Percentiles rank a stretch among this genome's conserved stretches.
Evolutionary conservation across 2,888 invertebrate genomes (phyloP).

Genomic region (Chrysolina americana): DNA sequence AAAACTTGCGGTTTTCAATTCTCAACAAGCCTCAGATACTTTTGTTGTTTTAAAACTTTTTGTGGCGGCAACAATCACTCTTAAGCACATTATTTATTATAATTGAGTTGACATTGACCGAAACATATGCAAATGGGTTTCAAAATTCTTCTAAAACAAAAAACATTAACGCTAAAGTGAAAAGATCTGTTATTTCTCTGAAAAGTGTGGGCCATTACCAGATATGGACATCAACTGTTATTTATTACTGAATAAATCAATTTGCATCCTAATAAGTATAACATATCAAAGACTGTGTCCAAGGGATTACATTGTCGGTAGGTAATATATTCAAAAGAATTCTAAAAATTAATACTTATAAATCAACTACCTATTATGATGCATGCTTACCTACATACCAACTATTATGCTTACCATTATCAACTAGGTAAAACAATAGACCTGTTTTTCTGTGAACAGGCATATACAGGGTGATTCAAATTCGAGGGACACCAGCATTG

Average conservation of each 20-base stretch:
- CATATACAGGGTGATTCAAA: too few relatives aligned
- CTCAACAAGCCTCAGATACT: too few relatives aligned
- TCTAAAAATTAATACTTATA: too few relatives aligned
- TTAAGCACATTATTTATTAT: background rate
- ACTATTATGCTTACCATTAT: slow-evolving; percentile 1
- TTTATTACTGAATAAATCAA: background rate
- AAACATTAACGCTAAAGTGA: background rate
- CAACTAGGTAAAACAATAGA: background rate
- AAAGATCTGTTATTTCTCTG: background rate
- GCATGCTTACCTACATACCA: background rate
- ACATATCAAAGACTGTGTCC: background rate
- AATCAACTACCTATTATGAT: too few relatives aligned
- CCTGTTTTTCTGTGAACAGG: too few relatives aligned
- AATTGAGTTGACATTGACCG: background rate
- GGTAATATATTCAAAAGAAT: background rate
- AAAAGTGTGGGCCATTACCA: background rate
- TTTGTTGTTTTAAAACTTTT: too few relatives aligned
- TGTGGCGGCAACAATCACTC: too few relatives aligned
- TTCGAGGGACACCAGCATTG: too few relatives aligned
- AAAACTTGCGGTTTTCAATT: too few relatives aligned
- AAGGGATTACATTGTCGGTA: background rate
- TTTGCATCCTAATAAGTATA: background rate
- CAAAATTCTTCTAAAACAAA: background rate
- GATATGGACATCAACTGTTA: background rate
- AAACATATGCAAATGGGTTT: background rate